These are phyloP conservation scores for Lagodon rhomboides DNA, from an alignment of 2,797 vertebrate genomes.

Conservation along the genomic window DNA sequence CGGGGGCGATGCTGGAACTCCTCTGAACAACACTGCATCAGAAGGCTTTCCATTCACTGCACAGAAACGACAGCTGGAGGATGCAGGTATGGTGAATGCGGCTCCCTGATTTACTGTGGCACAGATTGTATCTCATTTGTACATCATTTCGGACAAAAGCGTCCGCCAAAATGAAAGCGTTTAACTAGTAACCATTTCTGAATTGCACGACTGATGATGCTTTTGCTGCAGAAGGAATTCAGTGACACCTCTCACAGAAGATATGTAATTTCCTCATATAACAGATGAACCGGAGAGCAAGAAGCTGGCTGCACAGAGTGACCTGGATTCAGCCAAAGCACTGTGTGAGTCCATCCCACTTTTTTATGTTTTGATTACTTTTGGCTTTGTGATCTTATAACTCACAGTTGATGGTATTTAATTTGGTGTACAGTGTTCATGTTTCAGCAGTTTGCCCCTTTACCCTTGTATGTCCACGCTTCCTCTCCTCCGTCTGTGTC, in stretches of 20 bases:
- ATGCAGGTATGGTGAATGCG: conserved; percentile 68
- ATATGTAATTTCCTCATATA: background rate
- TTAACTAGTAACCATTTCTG: background rate
- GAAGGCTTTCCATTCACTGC: conserved; percentile 86
- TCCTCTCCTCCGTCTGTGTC: conserved; percentile 18
- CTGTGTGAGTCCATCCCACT: conserved; percentile 67
- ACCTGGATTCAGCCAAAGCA: conserved; percentile 76
- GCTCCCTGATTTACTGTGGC: background rate
- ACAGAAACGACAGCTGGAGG: conserved; percentile 88
- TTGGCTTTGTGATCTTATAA: background rate
- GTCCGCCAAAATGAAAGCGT: background rate
- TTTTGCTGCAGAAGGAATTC: background rate
- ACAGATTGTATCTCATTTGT: background rate
- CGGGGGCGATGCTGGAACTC: conserved; percentile 76
- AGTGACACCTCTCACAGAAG: background rate
- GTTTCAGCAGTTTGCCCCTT: conserved; percentile 21
- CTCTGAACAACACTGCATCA: conserved; percentile 83
- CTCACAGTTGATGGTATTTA: background rate
- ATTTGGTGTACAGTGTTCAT: background rate
- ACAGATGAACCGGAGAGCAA: conserved; percentile 93
- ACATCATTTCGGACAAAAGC: background rate
- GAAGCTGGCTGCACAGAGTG: conserved; percentile 90
- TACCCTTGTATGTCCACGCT: background rate
- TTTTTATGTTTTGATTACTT: background rate
- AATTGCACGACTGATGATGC: background rate